Evolutionary conservation across 2,888 invertebrate species (phyloP).

Genomic region (Steinernema hermaphroditum): DNA sequence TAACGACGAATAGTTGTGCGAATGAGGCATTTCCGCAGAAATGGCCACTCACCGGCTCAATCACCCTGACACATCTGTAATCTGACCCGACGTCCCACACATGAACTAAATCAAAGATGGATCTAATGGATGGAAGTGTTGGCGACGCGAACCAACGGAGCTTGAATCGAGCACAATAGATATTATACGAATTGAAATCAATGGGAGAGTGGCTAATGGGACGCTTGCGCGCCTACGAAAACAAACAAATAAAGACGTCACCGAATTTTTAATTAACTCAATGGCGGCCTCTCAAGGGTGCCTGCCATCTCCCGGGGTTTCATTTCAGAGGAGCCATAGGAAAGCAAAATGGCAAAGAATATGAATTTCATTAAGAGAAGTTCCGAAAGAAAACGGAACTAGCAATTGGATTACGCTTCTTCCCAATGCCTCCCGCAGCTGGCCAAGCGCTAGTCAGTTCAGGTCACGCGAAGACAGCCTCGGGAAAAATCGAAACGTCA

Average conservation of each 20-base stretch:
- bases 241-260: constrained; percentile 22
- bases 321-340: background rate
- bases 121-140: no score
- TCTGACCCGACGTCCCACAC: no score
- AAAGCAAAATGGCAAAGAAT: background rate
- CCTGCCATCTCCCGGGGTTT: background rate
- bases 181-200: background rate
- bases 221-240: constrained; percentile 3
- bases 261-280: constrained; percentile 25
- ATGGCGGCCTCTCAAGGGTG: constrained; percentile 8
- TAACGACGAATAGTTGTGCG: constrained; percentile 11
- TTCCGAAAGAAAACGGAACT: background rate
- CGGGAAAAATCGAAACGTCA: constrained; percentile 28
- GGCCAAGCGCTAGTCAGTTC: constrained; percentile 14
- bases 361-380: background rate
- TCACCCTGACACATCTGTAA: constrained; percentile 9
- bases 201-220: constrained; percentile 4
- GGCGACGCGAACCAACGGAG: no score
- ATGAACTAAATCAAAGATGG: no score
- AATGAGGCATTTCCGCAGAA: background rate
- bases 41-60: background rate
- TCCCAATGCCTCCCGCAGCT: background rate
- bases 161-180: no score
- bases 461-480: background rate
- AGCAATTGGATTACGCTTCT: background rate